phyloP scores from a whole-genome alignment of 2,113 vertebrate genomes.

The Dolichotis patagonum region DNA sequence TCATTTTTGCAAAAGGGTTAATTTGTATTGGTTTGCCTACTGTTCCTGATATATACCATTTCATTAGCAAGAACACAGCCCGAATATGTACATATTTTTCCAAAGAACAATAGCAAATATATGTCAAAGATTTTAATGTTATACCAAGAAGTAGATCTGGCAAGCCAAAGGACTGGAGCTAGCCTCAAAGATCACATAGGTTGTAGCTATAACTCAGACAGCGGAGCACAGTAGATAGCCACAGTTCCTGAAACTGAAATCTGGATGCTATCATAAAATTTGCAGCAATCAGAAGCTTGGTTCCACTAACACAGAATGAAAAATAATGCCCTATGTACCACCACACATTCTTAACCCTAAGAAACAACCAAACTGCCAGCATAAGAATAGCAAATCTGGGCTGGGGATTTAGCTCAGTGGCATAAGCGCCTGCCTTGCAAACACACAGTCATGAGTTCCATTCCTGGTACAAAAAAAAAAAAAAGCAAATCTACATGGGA shows the following conservation, averaged over 20 bases:
- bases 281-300: neutral
- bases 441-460: too few species aligned
- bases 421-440: too few species aligned
- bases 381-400: neutral
- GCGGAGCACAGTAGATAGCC: neutral
- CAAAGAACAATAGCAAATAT: neutral
- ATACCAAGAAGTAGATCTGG: neutral
- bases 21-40: neutral
- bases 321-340: neutral
- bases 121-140: neutral
- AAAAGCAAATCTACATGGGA: neutral
- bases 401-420: too few species aligned
- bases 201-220: neutral
- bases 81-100: neutral
- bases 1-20: neutral
- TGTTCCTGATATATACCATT: neutral
- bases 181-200: neutral
- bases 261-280: neutral
- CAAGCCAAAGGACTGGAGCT: neutral
- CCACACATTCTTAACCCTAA: neutral
- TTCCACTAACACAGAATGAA: neutral
- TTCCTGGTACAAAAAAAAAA: too few species aligned
- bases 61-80: slow-evolving; percentile 7
- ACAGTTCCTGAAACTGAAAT: neutral
- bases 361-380: neutral